These are phyloP conservation scores for Polypterus bichir DNA, from an alignment of 2,113 vertebrate genomes.

Conservation along the genomic window DNA sequence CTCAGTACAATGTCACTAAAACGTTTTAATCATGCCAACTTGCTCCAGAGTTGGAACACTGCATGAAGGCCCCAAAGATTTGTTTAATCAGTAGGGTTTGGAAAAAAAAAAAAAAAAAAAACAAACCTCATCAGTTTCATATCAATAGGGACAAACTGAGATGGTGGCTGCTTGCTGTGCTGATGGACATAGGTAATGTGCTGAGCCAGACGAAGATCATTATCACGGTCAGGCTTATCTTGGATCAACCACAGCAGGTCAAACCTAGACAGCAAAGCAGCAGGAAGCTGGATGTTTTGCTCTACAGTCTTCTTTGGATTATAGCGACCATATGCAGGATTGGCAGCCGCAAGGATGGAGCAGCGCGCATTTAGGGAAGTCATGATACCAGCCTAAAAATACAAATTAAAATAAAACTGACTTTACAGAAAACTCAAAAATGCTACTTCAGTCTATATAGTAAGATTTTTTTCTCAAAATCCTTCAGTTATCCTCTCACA, in stretches of 20 bases:
- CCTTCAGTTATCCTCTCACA: no score
- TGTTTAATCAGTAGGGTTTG: no score
- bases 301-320: conserved; percentile 69
- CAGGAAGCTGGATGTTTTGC: conserved; percentile 79
- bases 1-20: no score
- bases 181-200: conserved; percentile 90
- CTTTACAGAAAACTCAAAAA: neutral
- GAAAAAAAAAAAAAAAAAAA: no score
- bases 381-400: conserved; percentile 69
- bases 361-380: conserved; percentile 84
- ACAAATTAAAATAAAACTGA: neutral
- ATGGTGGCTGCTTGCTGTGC: conserved; percentile 72
- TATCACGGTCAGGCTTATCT: conserved; percentile 70
- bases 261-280: conserved; percentile 77
- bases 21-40: no score
- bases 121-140: conserved; percentile 85
- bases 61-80: no score
- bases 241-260: conserved; percentile 87
- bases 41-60: no score
- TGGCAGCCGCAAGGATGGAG: conserved; percentile 79
- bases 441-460: neutral
- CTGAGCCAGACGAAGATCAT: conserved; percentile 73
- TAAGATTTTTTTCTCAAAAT: no score
- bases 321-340: conserved; percentile 80
- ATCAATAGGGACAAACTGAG: conserved; percentile 68